Percentiles rank a stretch among this genome's conserved stretches.
Conservation (phyloP, 2,888 invertebrate species). For the Drosophila emarginata region DNA sequence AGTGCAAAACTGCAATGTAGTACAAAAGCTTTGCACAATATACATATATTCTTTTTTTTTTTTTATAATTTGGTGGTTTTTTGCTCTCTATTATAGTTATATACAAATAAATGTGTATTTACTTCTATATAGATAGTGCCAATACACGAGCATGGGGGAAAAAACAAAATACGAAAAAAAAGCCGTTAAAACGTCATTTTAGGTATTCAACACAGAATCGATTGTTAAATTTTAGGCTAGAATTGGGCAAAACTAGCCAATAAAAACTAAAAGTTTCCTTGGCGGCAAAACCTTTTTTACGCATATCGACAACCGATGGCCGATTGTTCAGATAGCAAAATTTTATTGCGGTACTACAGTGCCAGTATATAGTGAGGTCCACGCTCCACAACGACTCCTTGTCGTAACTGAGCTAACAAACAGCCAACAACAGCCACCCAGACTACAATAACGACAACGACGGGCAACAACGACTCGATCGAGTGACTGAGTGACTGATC, state of each 20-base stretch:
- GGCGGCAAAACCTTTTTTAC: slow-evolving; percentile 29
- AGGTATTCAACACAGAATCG: slow-evolving; percentile 44
- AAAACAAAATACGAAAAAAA: slow-evolving; percentile 22
- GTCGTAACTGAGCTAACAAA: slow-evolving; percentile 10
- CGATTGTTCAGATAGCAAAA: slow-evolving; percentile 12
- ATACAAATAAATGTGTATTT: background rate
- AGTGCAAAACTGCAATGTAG: slow-evolving; percentile 1
- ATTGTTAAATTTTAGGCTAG: slow-evolving; percentile 48
- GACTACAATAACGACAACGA: slow-evolving; percentile 34
- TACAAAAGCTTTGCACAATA: slow-evolving; percentile 20
- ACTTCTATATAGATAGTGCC: background rate
- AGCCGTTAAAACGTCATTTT: slow-evolving; percentile 25
- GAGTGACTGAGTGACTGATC: slow-evolving; percentile 4
- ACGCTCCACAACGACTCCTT: slow-evolving; percentile 5
- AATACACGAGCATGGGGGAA: slow-evolving; percentile 12
- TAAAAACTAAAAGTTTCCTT: slow-evolving; percentile 40
- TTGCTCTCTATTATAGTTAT: slow-evolving; percentile 25
- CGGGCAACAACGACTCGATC: slow-evolving; percentile 27
- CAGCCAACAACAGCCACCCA: background rate
- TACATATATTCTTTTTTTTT: background rate
- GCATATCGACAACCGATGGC: slow-evolving; percentile 34
- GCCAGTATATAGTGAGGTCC: slow-evolving; percentile 1
- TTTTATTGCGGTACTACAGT: background rate
- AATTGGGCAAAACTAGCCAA: slow-evolving; percentile 45
- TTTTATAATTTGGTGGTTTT: slow-evolving; percentile 29